Percentiles rank a stretch among this genome's conserved stretches.
These are phyloP conservation scores for Hesperia comma DNA, from an alignment of 2,888 invertebrate genomes.

Conservation along the genomic window DNA sequence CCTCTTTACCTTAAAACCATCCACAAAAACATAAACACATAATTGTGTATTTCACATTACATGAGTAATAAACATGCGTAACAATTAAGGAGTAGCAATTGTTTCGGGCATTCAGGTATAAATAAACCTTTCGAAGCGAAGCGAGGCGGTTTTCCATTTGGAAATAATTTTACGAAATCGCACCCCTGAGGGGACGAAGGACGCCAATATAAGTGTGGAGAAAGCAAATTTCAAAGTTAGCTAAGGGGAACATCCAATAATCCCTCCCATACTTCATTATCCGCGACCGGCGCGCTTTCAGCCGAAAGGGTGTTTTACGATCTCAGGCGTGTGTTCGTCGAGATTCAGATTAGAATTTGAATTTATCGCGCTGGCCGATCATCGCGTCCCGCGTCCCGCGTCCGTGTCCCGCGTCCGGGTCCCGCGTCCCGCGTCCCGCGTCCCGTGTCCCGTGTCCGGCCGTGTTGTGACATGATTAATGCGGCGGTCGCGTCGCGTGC, in stretches of 20 bases:
- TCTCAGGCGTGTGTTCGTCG: conserved; percentile 18
- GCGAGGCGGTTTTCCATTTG: background rate
- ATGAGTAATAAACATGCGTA: no score
- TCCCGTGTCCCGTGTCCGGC: conserved; percentile 18
- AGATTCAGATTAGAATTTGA: conserved; percentile 29
- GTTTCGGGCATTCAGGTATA: no score
- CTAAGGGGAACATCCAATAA: background rate
- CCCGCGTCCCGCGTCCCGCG: background rate
- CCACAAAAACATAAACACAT: no score
- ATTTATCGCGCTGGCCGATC: conserved; percentile 27
- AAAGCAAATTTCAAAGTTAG: background rate
- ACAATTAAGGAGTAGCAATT: no score
- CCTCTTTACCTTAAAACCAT: no score
- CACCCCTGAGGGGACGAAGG: background rate
- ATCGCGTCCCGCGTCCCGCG: conserved; percentile 10
- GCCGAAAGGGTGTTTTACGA: conserved; percentile 31
- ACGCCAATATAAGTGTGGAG: background rate
- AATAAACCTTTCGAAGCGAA: no score
- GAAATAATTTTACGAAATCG: background rate
- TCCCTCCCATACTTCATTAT: conserved; percentile 13
- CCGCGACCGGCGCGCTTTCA: conserved; percentile 11
- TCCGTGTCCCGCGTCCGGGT: conserved; percentile 6
- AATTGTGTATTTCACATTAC: no score
- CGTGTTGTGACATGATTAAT: conserved; percentile 33
- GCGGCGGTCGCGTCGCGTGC: conserved; percentile 14